Conservation (phyloP, 2,797 vertebrate species). For the Clarias platycephalus region DNA sequence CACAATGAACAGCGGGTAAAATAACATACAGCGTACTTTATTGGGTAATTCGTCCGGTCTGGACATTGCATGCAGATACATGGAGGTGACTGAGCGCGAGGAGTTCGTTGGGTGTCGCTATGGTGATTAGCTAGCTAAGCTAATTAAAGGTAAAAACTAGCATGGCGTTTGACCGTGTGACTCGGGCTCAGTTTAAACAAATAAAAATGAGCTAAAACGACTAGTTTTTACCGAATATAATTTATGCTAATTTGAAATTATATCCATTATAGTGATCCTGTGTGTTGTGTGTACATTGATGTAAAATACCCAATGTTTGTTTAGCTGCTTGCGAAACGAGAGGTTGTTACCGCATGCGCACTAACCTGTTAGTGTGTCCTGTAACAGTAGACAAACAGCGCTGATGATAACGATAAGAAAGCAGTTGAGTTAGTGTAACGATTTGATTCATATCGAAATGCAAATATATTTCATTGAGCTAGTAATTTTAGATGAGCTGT, state of each 20-base stretch:
- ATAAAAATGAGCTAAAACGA: too few relatives aligned
- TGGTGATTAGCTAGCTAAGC: conserved; percentile 25
- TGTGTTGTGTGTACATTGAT: not conserved
- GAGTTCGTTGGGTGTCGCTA: conserved; percentile 11
- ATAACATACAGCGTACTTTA: not conserved
- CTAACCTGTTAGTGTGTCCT: not conserved
- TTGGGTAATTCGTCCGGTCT: too few relatives aligned
- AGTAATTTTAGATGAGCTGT: too few relatives aligned
- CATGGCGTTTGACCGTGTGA: not conserved
- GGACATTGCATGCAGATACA: not conserved
- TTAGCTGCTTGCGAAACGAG: not conserved
- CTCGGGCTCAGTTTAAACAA: not conserved
- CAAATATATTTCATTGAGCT: too few relatives aligned
- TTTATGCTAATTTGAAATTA: too few relatives aligned
- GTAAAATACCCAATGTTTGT: not conserved
- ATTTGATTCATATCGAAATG: too few relatives aligned
- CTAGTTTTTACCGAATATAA: not conserved
- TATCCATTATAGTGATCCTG: not conserved
- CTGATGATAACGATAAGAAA: not conserved
- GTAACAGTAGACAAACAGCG: not conserved
- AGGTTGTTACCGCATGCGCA: conserved; percentile 3
- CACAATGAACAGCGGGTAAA: not conserved
- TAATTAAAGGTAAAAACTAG: not conserved
- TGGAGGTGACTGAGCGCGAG: not conserved
- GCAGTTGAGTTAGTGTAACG: too few relatives aligned